Conservation (phyloP, 2,113 vertebrate genomes). For the Mormyrus lacerda region DNA sequence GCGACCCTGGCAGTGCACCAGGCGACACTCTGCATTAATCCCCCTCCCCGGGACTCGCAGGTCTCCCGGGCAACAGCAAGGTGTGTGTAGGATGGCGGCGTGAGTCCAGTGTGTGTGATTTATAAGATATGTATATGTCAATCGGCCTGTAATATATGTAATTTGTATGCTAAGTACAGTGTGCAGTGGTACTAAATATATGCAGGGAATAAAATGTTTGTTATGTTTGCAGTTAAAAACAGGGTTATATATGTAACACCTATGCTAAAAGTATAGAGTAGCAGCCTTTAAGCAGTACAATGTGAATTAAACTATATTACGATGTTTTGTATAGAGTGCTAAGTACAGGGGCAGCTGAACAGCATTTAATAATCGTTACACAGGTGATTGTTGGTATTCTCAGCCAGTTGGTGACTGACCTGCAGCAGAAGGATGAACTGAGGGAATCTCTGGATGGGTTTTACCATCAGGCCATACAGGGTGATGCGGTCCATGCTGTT, state of each 20-base stretch:
- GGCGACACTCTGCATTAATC: neutral
- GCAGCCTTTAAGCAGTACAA: neutral
- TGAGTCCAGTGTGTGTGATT: neutral
- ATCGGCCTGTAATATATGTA: neutral
- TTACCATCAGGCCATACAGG: constrained; percentile 92
- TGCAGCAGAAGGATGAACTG: constrained; percentile 95
- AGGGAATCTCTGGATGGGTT: constrained; percentile 91
- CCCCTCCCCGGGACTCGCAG: neutral
- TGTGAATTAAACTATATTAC: neutral
- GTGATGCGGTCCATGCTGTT: constrained; percentile 84
- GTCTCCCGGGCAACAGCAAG: neutral
- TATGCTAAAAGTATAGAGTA: neutral
- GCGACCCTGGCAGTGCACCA: neutral
- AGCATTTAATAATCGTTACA: neutral
- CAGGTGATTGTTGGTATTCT: neutral
- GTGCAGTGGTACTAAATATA: neutral
- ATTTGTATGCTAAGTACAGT: neutral
- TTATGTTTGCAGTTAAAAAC: neutral
- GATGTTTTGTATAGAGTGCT: neutral
- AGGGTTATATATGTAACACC: neutral
- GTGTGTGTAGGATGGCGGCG: neutral
- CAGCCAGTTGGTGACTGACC: constrained; percentile 53
- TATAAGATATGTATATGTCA: neutral
- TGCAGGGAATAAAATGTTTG: neutral
- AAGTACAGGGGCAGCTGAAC: neutral